phyloP scores from a whole-genome alignment of 2,888 invertebrate species.

The Ptychoptera albimana region DNA sequence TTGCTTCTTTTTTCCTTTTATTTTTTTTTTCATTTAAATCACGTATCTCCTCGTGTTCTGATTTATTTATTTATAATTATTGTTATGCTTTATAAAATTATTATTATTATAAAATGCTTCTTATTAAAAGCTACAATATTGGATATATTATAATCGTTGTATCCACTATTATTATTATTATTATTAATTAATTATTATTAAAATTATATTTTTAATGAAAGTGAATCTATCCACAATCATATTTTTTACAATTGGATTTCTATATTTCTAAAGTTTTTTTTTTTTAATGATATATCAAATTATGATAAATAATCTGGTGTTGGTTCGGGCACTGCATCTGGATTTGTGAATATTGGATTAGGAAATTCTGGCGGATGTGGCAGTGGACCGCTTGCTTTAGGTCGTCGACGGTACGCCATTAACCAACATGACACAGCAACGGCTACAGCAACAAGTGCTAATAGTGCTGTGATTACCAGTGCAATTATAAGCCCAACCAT shows the following conservation, averaged over 20 bases:
- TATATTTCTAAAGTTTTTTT: conserved; percentile 6
- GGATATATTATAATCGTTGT: conserved; percentile 10
- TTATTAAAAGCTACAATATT: conserved; percentile 18
- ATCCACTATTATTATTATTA: conserved; percentile 3
- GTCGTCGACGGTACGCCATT: conserved; percentile 79
- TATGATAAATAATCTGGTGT: conserved; percentile 63
- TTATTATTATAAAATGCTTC: conserved; percentile 2
- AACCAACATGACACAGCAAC: conserved; percentile 92
- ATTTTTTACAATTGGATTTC: conserved; percentile 10
- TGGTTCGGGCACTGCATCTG: conserved; percentile 65
- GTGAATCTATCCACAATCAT: conserved; percentile 6
- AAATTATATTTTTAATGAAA: conserved; percentile 9
- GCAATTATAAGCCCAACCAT: conserved; percentile 88
- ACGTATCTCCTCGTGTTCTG: conserved; percentile 7
- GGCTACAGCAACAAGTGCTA: conserved; percentile 85
- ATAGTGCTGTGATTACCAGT: conserved; percentile 74
- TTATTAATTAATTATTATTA: conserved; percentile 8
- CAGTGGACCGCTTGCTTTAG: conserved; percentile 74
- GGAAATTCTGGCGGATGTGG: conserved; percentile 93
- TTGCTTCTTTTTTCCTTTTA: conserved; percentile 2
- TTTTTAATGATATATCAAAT: conserved; percentile 13
- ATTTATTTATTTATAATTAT: conserved; percentile 7
- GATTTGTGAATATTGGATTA: conserved; percentile 77
- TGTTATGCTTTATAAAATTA: conserved; percentile 8
- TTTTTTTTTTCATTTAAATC: conserved; percentile 2